A percentile compares a stretch with the other conserved stretches of the same genome.
These are phyloP conservation scores for Ceratothoa steindachneri DNA, from an alignment of 2,888 invertebrate species.

Conservation along the genomic window DNA sequence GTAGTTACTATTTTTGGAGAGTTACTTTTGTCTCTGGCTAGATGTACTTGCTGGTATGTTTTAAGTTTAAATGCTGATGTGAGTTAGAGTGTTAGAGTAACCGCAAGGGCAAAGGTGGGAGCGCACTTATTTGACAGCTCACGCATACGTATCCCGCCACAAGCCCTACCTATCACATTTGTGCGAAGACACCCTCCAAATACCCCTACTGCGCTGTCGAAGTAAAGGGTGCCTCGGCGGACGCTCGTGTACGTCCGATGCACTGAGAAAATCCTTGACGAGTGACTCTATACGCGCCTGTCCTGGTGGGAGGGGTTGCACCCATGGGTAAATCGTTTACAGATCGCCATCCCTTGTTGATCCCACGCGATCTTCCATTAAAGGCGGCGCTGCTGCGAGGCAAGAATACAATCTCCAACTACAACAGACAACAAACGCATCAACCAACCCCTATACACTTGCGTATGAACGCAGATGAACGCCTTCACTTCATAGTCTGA, in stretches of 20 bases:
- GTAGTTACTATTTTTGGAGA: too few relatives aligned
- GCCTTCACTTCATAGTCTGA: conserved; percentile 35
- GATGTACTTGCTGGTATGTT: too few relatives aligned
- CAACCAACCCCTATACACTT: conserved; percentile 1
- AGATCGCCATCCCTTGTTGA: conserved; percentile 38
- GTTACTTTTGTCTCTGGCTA: too few relatives aligned
- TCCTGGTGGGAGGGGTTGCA: background rate
- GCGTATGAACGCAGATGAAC: conserved; percentile 25
- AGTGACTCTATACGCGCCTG: conserved; percentile 36
- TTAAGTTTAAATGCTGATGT: too few relatives aligned
- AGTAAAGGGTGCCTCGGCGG: conserved; percentile 41
- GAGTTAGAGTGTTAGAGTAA: too few relatives aligned
- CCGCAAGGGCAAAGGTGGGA: too few relatives aligned
- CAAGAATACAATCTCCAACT: background rate
- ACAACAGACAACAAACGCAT: background rate
- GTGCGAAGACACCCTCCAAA: conserved; percentile 30
- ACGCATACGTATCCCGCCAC: conserved; percentile 38
- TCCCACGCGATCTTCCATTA: conserved; percentile 29
- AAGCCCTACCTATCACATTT: background rate
- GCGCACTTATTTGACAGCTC: conserved; percentile 55
- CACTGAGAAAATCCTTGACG: conserved; percentile 40
- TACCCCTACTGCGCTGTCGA: conserved; percentile 34
- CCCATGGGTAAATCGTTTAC: conserved; percentile 16
- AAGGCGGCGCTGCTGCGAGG: conserved; percentile 7
- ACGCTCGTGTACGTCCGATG: conserved; percentile 41